Base-by-base conservation (phyloP, 2,113 vertebrate species). In the Ranitomeya imitator region DNA sequence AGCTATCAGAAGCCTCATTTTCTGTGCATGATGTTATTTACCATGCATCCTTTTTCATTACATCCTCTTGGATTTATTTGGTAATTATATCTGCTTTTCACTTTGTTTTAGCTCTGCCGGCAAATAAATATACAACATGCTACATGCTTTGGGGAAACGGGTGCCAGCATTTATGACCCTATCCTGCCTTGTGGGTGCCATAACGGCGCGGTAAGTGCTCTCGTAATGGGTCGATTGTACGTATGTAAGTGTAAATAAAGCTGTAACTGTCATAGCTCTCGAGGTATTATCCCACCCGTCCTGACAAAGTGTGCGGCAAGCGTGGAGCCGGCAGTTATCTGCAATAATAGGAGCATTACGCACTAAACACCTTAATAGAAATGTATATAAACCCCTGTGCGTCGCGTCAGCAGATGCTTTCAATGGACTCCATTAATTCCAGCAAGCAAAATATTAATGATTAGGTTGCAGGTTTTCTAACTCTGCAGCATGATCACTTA, bases 261-360 rank as follows among this genome's bases (percentile, higher is more conserved):
- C 18, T 67, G 54, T 83, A 83, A 16, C 81, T 67, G 81, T 83
- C 61, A 69, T 12, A 11, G 59, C 61, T 65, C 60, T 82, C 63
- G 6, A 14, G 60, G 21, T 83, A 83, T 65, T 83, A 83, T 67
- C 37, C 60, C 4, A 15, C 23, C 81, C 45, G n/a, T 52, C 61
- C 51, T 67, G n/a, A 51, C 63, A 67, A 69, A 67, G 14, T 16
- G 51, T 23, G 51, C 51, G 18, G 16, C 18, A 61, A 5, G 8
- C 7, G 2, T 15, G 60, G 60, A 51, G 80, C 19, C 45, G 14
- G 63, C 19, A 23, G 81, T 67, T 83, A 67, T 83, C 12, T 11
- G 14, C 69, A 83, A 83, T 83, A 83, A 83, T n/a, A 15, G 65
- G 51, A 52, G 61, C 81, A 52, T 83, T 83, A 65, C 45, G 4